Evolutionary conservation across 2,888 invertebrate species (phyloP), one percentile per base, ranked within the genome.

Genomic region (Drosophila fungiperda): DNA sequence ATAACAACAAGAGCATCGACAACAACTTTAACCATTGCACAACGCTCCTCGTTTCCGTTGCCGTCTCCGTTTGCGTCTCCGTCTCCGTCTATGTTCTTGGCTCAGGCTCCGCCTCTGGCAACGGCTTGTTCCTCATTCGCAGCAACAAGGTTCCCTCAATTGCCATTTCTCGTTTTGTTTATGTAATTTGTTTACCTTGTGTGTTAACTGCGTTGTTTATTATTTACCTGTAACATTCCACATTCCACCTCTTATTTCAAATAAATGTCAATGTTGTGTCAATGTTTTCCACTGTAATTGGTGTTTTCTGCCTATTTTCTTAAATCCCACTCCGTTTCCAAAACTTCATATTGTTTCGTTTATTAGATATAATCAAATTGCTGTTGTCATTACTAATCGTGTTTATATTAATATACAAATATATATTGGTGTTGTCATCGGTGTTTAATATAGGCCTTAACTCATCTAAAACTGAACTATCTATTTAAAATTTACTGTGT

Each of bases 151-250:
- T 85, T 88, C 72, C 75, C 66, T 48, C 45, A 65, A 52, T 74
- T 68, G 38, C 40, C 29, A 65, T 81, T 65, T 50, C 54, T 59
- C 64, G 69, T 78, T 78, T 89, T 86, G 73, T 86, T 89, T 89
- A 88, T 90, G 87, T 86, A 88, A 88, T 90, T 88, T 88, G 76
- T 79, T 89, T 82, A 82, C 75, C 72, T 68, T 50, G 38, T 68
- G 40, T 38, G 49, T 79, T 71, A 64, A 65, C 73, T 73, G 76
- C 70, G 58, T 60, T 69, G 40, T 81, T 79, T 73, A 54, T 73
- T 68, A 61, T 63, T 73, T 54, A 78, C 63, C 65, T 61, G 67
- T 68, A 64, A 68, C 58, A 50, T 71, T 73, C 69, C 54, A 68
- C 53, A 64, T 12, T 49, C 49, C 26, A 9, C 17, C 1, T 12